Evolutionary conservation across 2,113 vertebrate genomes (phyloP).

Genomic region (Nyctereutes procyonoides): DNA sequence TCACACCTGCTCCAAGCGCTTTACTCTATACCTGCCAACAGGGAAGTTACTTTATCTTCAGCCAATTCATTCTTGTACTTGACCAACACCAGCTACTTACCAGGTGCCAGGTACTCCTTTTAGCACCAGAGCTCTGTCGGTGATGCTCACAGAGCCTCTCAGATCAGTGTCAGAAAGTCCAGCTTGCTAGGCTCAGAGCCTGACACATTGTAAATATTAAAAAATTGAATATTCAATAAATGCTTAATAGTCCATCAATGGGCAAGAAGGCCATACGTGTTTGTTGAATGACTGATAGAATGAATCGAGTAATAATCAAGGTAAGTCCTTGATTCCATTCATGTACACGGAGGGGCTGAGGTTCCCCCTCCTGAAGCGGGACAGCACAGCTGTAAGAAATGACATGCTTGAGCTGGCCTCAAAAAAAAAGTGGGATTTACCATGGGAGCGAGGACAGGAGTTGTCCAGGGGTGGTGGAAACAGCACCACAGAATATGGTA

Average conservation of each 20-base stretch:
- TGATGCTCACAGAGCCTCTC: background rate
- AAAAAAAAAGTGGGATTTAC: background rate
- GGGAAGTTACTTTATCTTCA: background rate
- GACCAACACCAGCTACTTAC: slow-evolving; percentile 7
- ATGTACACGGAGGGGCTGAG: background rate
- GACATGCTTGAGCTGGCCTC: background rate
- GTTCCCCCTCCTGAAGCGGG: background rate
- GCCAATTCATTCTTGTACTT: background rate
- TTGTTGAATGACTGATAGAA: slow-evolving; percentile 29
- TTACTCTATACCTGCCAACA: background rate
- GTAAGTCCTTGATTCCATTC: background rate
- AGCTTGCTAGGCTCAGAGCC: background rate
- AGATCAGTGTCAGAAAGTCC: background rate
- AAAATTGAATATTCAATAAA: background rate
- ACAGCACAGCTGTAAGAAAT: background rate
- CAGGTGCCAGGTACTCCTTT: background rate
- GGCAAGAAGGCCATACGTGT: background rate
- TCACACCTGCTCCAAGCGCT: slow-evolving; percentile 22
- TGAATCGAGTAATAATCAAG: background rate
- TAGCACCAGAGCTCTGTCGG: background rate
- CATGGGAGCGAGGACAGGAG: background rate
- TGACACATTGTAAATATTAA: background rate
- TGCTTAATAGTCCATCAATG: background rate
- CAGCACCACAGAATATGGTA: too few relatives aligned
- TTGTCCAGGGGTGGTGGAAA: background rate